A percentile compares a stretch with the other conserved stretches of the same genome.
Evolutionary conservation across 2,113 vertebrate genomes (phyloP).

Genomic region (Alexandromys fortis): DNA sequence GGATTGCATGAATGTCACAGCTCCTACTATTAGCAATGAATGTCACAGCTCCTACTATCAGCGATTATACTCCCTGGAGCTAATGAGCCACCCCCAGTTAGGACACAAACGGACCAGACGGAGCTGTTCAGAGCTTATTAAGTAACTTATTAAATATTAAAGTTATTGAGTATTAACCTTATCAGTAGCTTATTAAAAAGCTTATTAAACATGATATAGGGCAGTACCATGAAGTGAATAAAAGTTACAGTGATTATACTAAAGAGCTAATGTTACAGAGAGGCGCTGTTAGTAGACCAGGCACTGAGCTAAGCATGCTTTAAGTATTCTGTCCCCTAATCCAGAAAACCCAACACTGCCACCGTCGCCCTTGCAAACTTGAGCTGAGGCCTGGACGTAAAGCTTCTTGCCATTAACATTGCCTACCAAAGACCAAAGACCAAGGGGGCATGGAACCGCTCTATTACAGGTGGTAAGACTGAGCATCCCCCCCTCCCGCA

Average conservation of each 20-base stretch:
- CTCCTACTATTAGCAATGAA: neutral
- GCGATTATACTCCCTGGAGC: neutral
- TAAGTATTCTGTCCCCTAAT: neutral
- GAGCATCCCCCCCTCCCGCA: neutral
- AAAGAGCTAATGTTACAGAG: neutral
- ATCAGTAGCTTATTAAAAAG: conserved; percentile 28
- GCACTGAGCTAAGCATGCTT: neutral
- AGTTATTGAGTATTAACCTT: conserved; percentile 41
- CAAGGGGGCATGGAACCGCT: neutral
- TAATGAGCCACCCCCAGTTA: neutral
- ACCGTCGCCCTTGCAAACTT: neutral
- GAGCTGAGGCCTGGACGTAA: neutral
- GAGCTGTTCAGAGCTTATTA: conserved; percentile 20
- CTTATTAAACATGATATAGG: conserved; percentile 9
- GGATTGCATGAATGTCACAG: neutral
- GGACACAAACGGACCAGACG: conserved; percentile 41
- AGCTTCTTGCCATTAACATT: neutral
- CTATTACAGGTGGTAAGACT: neutral
- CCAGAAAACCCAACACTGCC: neutral
- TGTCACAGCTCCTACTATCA: neutral
- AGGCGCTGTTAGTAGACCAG: neutral
- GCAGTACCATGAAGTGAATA: neutral
- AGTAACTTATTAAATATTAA: conserved; percentile 50
- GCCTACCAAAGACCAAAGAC: neutral
- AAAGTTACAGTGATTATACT: neutral